phyloP scores from a whole-genome alignment of 2,888 invertebrate genomes.

The Epirrhoe tristata region DNA sequence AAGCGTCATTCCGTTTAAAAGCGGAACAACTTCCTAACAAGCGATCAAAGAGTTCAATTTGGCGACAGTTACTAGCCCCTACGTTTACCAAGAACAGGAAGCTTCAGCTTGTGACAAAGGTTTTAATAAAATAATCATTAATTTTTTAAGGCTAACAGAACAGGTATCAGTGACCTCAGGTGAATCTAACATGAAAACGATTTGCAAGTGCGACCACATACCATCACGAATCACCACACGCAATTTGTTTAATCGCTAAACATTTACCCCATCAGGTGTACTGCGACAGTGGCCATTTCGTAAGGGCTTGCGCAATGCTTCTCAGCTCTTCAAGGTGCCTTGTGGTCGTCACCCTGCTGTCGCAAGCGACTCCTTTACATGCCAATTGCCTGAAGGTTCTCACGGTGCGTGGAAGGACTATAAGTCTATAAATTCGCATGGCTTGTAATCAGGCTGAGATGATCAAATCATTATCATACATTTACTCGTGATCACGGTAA shows the following conservation, averaged over 20 bases:
- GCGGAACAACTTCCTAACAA: too few species aligned
- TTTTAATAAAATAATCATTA: too few species aligned
- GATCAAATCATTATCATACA: background rate
- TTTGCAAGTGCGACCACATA: slow-evolving; percentile 13
- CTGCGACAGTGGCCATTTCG: slow-evolving; percentile 21
- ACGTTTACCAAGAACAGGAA: too few species aligned
- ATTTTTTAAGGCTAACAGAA: background rate
- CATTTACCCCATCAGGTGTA: slow-evolving; percentile 33
- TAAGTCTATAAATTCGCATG: background rate
- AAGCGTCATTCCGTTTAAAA: too few species aligned
- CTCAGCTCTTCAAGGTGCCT: slow-evolving; percentile 41
- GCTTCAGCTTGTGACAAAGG: too few species aligned
- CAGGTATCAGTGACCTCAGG: slow-evolving; percentile 1
- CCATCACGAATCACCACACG: slow-evolving; percentile 25
- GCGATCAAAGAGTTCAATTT: too few species aligned
- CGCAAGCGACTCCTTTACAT: slow-evolving; percentile 27
- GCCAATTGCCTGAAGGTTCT: slow-evolving; percentile 5
- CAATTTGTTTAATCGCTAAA: slow-evolving; percentile 29
- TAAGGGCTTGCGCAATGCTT: slow-evolving; percentile 39
- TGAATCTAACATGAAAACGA: slow-evolving; percentile 1
- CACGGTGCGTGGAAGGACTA: background rate
- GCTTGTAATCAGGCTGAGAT: background rate
- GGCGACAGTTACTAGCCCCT: too few species aligned
- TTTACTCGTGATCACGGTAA: too few species aligned
- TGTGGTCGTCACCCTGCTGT: slow-evolving; percentile 42